Evolutionary conservation across 2,113 vertebrate genomes (phyloP).

Genomic region (Dunckerocampus dactyliophorus): DNA sequence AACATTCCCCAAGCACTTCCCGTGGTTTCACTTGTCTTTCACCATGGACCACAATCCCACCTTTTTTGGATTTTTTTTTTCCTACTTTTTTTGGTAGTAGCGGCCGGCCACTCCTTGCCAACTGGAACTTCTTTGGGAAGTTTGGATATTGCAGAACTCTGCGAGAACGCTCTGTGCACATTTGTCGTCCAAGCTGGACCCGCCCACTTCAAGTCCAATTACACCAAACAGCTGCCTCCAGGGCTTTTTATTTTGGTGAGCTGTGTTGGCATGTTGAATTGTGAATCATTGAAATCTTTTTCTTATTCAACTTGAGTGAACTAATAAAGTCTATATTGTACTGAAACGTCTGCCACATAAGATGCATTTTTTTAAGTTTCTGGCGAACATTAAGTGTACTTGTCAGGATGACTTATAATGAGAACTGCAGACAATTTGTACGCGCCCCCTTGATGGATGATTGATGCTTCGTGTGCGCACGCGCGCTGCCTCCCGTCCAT

Average conservation of each 20-base stretch:
- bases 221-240: not conserved
- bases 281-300: conserved; percentile 65
- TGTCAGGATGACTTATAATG: not conserved
- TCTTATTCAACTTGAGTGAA: conserved; percentile 63
- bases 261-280: conserved; percentile 52
- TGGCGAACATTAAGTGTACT: too few relatives aligned
- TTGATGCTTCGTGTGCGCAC: conserved; percentile 44
- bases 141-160: conserved; percentile 1
- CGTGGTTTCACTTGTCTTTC: conserved; percentile 63
- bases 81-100: conserved; percentile 8
- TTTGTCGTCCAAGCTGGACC: not conserved
- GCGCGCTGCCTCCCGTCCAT: conserved; percentile 30
- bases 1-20: conserved; percentile 85
- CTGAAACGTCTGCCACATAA: conserved; percentile 27
- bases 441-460: conserved; percentile 30
- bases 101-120: conserved; percentile 8
- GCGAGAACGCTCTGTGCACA: too few relatives aligned
- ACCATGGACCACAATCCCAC: conserved; percentile 13
- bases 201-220: not conserved
- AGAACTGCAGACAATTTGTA: not conserved
- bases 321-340: conserved; percentile 74
- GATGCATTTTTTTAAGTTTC: too few relatives aligned
- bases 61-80: conserved; percentile 19
- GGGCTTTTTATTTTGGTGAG: conserved; percentile 10
- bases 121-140: not conserved